These are phyloP conservation scores for Pomatorhinus ruficollis DNA, from an alignment of 2,113 vertebrate genomes.

Conservation along the genomic window DNA sequence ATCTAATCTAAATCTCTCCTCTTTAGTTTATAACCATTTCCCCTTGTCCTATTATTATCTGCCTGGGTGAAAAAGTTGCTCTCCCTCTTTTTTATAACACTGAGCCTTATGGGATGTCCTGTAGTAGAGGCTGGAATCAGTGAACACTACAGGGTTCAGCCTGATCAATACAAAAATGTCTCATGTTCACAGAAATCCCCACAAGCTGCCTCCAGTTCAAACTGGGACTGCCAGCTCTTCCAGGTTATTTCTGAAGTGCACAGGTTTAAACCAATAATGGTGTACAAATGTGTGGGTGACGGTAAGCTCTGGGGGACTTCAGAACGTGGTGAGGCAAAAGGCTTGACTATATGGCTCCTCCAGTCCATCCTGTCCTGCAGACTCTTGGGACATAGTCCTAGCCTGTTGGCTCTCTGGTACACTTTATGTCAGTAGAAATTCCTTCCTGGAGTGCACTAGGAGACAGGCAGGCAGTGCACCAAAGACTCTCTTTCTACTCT, in stretches of 20 bases:
- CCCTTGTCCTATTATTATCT: background rate
- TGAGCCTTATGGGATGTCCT: background rate
- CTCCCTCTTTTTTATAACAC: background rate
- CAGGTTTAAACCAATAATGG: background rate
- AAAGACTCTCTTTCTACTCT: background rate
- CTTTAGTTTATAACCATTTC: background rate
- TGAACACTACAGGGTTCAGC: background rate
- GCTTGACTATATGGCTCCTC: background rate
- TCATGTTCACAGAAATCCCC: background rate
- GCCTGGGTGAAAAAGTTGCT: background rate
- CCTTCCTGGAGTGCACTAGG: background rate
- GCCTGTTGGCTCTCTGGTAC: background rate
- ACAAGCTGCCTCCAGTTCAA: background rate
- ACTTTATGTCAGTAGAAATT: background rate
- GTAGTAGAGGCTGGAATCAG: background rate
- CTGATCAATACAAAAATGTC: background rate
- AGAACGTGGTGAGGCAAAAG: background rate
- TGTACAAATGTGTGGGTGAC: fast-evolving
- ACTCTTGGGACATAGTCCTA: background rate
- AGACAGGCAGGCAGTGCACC: background rate
- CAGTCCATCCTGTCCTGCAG: background rate
- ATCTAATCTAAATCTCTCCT: background rate
- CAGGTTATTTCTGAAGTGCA: background rate
- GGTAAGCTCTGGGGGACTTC: background rate
- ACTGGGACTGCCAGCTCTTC: background rate